Percentiles rank a stretch among this genome's conserved stretches.
These are phyloP conservation scores for Caretta caretta DNA, from an alignment of 2,113 vertebrate species.

Conservation along the genomic window DNA sequence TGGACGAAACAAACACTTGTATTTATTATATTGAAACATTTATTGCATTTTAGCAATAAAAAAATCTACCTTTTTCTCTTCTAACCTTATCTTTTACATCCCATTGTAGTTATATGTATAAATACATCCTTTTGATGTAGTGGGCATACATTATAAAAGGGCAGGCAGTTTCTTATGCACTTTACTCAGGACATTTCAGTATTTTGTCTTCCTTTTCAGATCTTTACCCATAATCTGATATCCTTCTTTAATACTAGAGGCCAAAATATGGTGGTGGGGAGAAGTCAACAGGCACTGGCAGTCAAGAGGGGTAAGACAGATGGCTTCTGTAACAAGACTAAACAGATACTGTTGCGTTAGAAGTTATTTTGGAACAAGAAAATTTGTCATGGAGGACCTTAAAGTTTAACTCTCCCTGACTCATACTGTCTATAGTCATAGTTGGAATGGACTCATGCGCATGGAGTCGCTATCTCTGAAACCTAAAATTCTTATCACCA, in stretches of 20 bases:
- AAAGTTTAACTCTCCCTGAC: constrained; percentile 20
- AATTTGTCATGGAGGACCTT: constrained; percentile 42
- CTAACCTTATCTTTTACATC: constrained; percentile 49
- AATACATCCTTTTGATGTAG: constrained; percentile 4
- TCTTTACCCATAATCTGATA: constrained; percentile 6
- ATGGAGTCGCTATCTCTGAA: constrained; percentile 19
- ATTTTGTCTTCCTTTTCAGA: constrained; percentile 2
- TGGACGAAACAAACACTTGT: not conserved
- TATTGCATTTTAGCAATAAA: constrained; percentile 41
- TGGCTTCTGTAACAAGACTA: constrained; percentile 1
- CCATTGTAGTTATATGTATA: constrained; percentile 22
- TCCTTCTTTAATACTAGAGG: constrained; percentile 5
- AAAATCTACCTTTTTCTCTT: not conserved
- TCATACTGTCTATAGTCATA: constrained; percentile 4
- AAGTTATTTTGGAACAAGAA: constrained; percentile 11
- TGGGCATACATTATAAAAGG: constrained; percentile 17
- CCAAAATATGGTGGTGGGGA: constrained; percentile 2
- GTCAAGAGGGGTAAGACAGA: not conserved
- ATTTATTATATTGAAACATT: constrained; percentile 17
- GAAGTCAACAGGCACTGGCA: constrained; percentile 18
- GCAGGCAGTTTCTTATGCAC: constrained; percentile 20
- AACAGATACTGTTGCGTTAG: not conserved
- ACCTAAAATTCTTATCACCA: constrained; percentile 7
- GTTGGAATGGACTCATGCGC: constrained; percentile 1
- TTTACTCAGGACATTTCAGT: not conserved